Evolutionary conservation across 2,113 vertebrate species (phyloP).

Genomic region (Rattus norvegicus): GRCr8 NC_086026.1:63446501-63447000

Average conservation of each 20-base stretch:
- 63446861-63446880: neutral
- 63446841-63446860: neutral
- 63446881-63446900: neutral
- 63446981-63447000: neutral
- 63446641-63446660: neutral
- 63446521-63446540: neutral
- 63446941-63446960: neutral
- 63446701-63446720: neutral
- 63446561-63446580: neutral
- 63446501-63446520: neutral
- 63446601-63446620: neutral
- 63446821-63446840: neutral
- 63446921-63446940: slow-evolving; percentile 19
- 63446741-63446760: neutral
- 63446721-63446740: neutral
- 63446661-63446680: slow-evolving; percentile 27
- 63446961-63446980: neutral
- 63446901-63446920: neutral
- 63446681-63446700: neutral
- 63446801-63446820: neutral
- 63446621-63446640: neutral
- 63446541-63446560: neutral
- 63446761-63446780: neutral
- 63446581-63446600: slow-evolving; percentile 34
- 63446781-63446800: slow-evolving; percentile 2